These are phyloP conservation scores for Otus sunia DNA, from an alignment of 2,113 vertebrate species.

Conservation along the genomic window DNA sequence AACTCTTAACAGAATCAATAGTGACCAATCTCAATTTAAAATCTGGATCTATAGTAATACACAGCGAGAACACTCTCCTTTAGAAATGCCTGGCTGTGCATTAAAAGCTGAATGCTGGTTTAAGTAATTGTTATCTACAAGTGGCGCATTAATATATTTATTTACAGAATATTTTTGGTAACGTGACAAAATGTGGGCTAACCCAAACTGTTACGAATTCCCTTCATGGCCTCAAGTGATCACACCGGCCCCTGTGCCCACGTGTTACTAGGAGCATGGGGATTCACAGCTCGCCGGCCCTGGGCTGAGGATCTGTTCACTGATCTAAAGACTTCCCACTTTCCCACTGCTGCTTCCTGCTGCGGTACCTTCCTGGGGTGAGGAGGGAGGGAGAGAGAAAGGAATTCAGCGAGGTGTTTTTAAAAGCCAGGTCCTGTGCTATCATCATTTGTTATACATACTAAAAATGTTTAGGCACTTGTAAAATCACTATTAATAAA, in stretches of 20 bases:
- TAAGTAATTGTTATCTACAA: neutral
- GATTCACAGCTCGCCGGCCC: neutral
- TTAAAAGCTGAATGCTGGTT: neutral
- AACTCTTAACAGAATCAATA: neutral
- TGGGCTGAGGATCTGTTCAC: fast-evolving
- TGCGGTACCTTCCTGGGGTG: neutral
- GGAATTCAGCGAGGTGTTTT: neutral
- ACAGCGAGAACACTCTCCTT: neutral
- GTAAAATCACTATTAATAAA: neutral
- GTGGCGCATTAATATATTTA: neutral
- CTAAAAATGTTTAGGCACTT: neutral
- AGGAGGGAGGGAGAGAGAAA: neutral
- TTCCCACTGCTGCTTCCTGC: neutral
- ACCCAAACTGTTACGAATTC: neutral
- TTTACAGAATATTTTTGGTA: neutral
- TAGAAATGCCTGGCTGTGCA: neutral
- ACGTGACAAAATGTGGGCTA: neutral
- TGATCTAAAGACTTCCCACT: fast-evolving
- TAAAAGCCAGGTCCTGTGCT: neutral
- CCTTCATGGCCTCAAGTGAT: neutral
- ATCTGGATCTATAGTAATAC: neutral
- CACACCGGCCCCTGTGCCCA: neutral
- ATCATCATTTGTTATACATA: fast-evolving
- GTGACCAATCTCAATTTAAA: neutral
- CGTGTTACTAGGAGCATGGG: fast-evolving